Evolutionary conservation across 1,140 invertebrate species (phyloP), one percentile per base, ranked within the genome.

Genomic region (Triops cancriformis): DNA sequence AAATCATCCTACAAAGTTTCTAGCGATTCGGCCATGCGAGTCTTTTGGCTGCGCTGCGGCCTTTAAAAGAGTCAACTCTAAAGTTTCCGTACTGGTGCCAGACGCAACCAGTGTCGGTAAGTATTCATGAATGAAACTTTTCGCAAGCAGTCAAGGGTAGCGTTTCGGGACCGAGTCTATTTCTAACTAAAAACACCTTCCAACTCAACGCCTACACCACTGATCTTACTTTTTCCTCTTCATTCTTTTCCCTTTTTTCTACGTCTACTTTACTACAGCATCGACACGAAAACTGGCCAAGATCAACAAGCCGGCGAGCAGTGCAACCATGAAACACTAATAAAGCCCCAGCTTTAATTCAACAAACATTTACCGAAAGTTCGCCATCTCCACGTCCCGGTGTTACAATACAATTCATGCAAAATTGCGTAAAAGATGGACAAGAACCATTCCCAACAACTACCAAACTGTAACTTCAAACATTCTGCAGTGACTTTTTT

Each of bases 181-280:
- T 64, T 64, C 51, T 64, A 64, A 12, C 51, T 64, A 64, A 64
- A n/a, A 64, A 64, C 51, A 64, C 51, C 51, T 64, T 64, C 51
- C 51, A 64, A 64, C 51, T n/a, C 51, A 64, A 64, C 51, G 51
- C 51, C 51, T 64, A 64, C 51, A 18, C 51, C 1, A 2, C 18
- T 23, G 14, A 18, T 64, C 6, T 64, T 64, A n/a, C 14, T 64
- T 23, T 64, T 64, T 64, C 31, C 31, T 37, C 31, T 37, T 7
- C 31, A 37, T 37, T 37, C 31, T 37, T 37, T 37, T 37, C 31
- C 7, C 31, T 37, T 37, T 37, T 37, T 37, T 37, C 7, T 37
- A 37, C 31, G 31, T 37, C 31, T 37, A 37, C 31, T 37, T 64
- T 64, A 14, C 51, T 64, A n/a, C 51, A 23, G 10, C 51, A 64